These are phyloP conservation scores for Sylvilagus floridanus DNA, from an alignment of 2,797 vertebrate species.

Conservation along the genomic window DNA sequence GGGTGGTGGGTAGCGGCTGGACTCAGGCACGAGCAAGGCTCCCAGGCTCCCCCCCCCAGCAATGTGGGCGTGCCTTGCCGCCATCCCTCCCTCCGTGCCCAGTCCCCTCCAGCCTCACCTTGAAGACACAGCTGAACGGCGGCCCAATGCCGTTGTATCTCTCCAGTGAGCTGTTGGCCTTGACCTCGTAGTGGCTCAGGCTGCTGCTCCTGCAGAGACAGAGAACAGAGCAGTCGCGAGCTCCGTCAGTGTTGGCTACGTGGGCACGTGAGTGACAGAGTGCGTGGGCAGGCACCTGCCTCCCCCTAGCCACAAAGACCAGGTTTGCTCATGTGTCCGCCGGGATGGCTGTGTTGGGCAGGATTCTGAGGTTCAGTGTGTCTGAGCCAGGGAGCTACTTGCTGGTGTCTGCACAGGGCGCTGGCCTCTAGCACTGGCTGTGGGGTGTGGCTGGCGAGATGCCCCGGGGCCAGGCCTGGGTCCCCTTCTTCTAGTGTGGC, in stretches of 20 bases:
- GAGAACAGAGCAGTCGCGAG: rapidly evolving
- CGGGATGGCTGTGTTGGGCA: neutral
- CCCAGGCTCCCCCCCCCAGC: neutral
- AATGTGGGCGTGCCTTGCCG: neutral
- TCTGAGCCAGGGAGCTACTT: too few relatives aligned
- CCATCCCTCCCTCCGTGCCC: neutral
- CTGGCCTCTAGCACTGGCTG: too few relatives aligned
- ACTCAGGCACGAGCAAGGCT: neutral
- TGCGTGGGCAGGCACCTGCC: neutral
- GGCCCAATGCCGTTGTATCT: conserved; percentile 90
- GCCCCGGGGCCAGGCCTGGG: neutral
- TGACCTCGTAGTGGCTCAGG: conserved; percentile 92
- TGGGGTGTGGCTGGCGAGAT: too few relatives aligned
- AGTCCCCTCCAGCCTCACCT: conserved; percentile 86
- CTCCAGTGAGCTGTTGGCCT: conserved; percentile 93
- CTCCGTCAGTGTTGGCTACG: neutral
- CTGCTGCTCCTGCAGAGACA: conserved; percentile 90
- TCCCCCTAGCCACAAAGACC: neutral
- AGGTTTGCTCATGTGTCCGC: neutral
- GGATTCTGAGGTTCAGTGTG: neutral
- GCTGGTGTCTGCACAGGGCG: too few relatives aligned
- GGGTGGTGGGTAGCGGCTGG: neutral
- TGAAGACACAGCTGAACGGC: conserved; percentile 94
- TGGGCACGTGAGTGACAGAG: rapidly evolving
- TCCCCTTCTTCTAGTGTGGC: neutral